A percentile compares a stretch with the other conserved stretches of the same genome.
phyloP scores from a whole-genome alignment of 2,113 vertebrate species.

The Gadus macrocephalus region DNA sequence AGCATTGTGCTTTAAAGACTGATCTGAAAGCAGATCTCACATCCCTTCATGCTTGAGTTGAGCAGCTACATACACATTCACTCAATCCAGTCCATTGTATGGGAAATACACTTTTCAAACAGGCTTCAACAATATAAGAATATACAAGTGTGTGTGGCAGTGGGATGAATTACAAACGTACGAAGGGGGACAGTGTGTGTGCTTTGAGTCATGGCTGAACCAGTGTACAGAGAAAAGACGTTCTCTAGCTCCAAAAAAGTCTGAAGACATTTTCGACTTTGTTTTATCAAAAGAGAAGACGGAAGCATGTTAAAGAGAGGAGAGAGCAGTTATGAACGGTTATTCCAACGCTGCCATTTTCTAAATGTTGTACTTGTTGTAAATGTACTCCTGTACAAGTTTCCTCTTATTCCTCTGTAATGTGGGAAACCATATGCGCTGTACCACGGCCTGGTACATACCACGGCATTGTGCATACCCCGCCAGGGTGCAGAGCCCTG shows the following conservation, averaged over 20 bases:
- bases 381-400: neutral
- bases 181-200: slow-evolving; percentile 43
- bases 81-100: slow-evolving; percentile 47
- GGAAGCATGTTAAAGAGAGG: neutral
- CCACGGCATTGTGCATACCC: too few species aligned
- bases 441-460: too few species aligned
- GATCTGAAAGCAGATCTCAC: slow-evolving; percentile 19
- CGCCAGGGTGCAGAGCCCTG: too few species aligned
- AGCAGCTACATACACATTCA: slow-evolving; percentile 57
- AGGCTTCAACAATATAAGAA: slow-evolving; percentile 35
- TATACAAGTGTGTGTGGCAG: slow-evolving; percentile 23
- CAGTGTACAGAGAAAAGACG: slow-evolving; percentile 33
- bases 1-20: slow-evolving; percentile 35
- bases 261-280: neutral
- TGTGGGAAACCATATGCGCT: too few species aligned
- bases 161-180: slow-evolving; percentile 26
- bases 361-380: slow-evolving; percentile 19
- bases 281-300: slow-evolving; percentile 33
- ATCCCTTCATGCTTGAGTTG: slow-evolving; percentile 52
- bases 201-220: slow-evolving; percentile 41
- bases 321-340: slow-evolving; percentile 17
- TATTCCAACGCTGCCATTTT: slow-evolving; percentile 2
- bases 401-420: slow-evolving; percentile 1
- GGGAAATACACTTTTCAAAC: slow-evolving; percentile 29
- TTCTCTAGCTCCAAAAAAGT: slow-evolving; percentile 7